Evolutionary conservation across 2,888 invertebrate species (phyloP), one percentile per base, ranked within the genome.

Genomic region (Pyrgus malvae): DNA sequence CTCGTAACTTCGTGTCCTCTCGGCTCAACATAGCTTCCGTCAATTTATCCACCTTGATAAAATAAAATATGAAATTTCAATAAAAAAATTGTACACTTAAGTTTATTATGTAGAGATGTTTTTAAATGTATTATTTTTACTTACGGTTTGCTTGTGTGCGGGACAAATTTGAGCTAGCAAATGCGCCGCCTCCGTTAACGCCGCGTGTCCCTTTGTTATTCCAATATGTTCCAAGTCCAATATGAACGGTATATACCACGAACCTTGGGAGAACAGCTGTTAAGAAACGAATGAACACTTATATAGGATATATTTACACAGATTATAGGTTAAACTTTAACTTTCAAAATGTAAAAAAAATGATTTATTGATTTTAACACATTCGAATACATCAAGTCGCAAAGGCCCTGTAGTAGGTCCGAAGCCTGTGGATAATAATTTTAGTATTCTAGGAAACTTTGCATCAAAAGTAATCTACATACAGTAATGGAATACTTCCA

Each of bases 161-260:
- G 97, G 97, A 81, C 97, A 94, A 58, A 96, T 91, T 76, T 95
- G 94, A 37, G 97, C 91, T 17, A 97, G 91, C 54, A 93, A 91
- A 67, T 96, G 93, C 1, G 96, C 96, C 35, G 96, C 95, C 73
- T 98, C 98, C 33, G 97, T 92, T 62, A 99, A 87, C 54, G 94
- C 93, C 12, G 95, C 92, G 71, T 96, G 95, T 62, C 94, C 93
- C 68, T 97, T 91, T 49, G 93, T 93, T 72, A 97, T 95, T 38
- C 98, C 98, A 66, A 97, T 86, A 77, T 97, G 97, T 68, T 97
- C 96, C 66, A 98, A 87, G 78, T 97, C 96, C 72, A 96, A 92
- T 78, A 96, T 95, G 78, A 96, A 97, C 56, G 94, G 94, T 29
- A 94, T 92, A 72, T 95, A 95, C 75, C 94, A 92, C 35, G 94